Evolutionary conservation across 2,113 vertebrate genomes (phyloP).

Genomic region (Channa maculata): DNA sequence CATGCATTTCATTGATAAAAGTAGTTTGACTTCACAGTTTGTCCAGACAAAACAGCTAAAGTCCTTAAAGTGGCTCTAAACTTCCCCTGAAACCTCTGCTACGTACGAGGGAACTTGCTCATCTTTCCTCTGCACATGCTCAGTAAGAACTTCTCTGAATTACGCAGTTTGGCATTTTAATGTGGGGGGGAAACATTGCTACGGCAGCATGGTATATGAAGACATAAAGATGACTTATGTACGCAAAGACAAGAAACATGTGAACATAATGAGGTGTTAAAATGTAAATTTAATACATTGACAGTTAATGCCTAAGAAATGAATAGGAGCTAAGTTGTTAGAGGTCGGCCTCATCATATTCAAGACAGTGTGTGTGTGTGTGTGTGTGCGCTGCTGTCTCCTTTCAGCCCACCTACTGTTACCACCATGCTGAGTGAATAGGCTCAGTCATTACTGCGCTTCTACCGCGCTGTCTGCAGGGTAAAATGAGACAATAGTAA

Average conservation of each 20-base stretch:
- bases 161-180: too few relatives aligned
- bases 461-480: conserved; percentile 70
- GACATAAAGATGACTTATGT: conserved; percentile 4
- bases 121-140: too few relatives aligned
- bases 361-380: neutral
- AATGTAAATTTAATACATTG: conserved; percentile 31
- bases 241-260: conserved; percentile 8
- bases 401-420: conserved; percentile 53
- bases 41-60: too few relatives aligned
- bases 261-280: conserved; percentile 23
- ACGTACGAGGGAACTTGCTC: too few relatives aligned
- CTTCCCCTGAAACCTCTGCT: too few relatives aligned
- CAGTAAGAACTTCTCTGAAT: too few relatives aligned
- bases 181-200: too few relatives aligned
- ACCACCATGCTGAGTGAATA: conserved; percentile 72
- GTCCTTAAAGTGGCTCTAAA: too few relatives aligned
- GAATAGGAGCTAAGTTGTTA: conserved; percentile 1
- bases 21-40: too few relatives aligned
- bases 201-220: too few relatives aligned
- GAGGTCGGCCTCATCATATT: conserved; percentile 4
- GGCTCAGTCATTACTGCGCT: conserved; percentile 77
- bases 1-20: too few relatives aligned
- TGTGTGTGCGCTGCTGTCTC: conserved; percentile 36
- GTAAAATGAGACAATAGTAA: conserved; percentile 76
- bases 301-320: conserved; percentile 15